Base-by-base conservation (phyloP, 2,113 vertebrate species). In the Anoura caudifer region DNA sequence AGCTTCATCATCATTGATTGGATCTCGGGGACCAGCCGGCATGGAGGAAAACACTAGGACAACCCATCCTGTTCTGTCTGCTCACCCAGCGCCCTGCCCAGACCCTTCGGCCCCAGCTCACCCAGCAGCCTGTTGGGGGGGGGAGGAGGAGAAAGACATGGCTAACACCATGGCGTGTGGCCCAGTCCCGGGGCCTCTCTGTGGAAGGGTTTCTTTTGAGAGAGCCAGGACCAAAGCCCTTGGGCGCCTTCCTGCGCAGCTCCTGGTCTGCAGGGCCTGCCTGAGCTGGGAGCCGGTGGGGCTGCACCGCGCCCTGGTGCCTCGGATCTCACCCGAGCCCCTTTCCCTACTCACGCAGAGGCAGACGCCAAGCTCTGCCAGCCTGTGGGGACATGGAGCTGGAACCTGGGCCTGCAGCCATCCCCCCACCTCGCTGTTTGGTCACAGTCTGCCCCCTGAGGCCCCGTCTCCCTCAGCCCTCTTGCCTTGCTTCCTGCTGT, bases 1-100 rank as follows among this genome's bases (percentile, higher is more conserved):
- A 99, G 99, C 97, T 99, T 99, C 98, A 99, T 99, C 97, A 98
- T 99, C 98, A 99, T 98, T 2, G 99, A 99, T 98, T 99, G 99
- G 99, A 98, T 98, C 88, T 98, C 98, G 0, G 99, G 99, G 0
- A 98, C 96, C 17, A 91, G 98, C 95, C 98, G 65, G 81, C 98
- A 98, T 0, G 98, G 98, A 0, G 99, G 99, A 89, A 99, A 98
- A 98, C 99, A 99, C 98, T 99, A 99, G 98, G 90, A 59, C 33
- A 36, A 38, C 87, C 26, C 36, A 4, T 70, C 56, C 76, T 28
- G 36, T 65, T 61, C 86, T 41, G 47, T 73, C 52, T 81, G 12
- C 56, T 72, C 10, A 0, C 82, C 88, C 45, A 7, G 20, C 26
- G 33, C 26, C 86, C 81, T 56, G 28, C 70, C 56, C 43, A 67